Evolutionary conservation across 2,888 invertebrate genomes (phyloP).

Genomic region (Acronicta alni): DNA sequence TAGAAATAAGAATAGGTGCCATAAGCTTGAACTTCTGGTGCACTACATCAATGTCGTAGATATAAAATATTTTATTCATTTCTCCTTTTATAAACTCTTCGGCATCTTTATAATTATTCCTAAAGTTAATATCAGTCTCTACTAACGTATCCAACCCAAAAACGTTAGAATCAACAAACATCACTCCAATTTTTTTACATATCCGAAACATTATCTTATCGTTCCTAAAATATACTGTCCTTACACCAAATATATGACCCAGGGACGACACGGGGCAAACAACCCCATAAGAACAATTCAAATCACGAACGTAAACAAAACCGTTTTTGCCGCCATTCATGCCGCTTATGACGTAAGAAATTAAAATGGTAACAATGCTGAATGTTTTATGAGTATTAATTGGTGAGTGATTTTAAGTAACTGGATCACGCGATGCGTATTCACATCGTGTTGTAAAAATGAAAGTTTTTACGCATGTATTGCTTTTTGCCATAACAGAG

Average conservation of each 20-base stretch:
- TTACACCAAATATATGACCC: conserved; percentile 54
- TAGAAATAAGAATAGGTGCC: conserved; percentile 10
- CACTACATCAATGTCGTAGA: conserved; percentile 16
- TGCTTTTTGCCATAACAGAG: conserved; percentile 15
- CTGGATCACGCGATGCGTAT: conserved; percentile 61
- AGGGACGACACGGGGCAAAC: conserved; percentile 33
- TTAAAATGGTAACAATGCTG: conserved; percentile 74
- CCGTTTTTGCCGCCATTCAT: conserved; percentile 78
- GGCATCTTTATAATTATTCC: conserved; percentile 1
- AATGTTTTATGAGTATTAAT: conserved; percentile 81
- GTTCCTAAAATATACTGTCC: conserved; percentile 60
- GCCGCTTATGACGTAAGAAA: conserved; percentile 79
- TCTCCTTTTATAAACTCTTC: neutral
- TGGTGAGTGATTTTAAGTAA: conserved; percentile 64
- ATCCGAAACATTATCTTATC: conserved; percentile 60
- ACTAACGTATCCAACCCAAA: neutral
- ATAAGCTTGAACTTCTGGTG: conserved; percentile 18
- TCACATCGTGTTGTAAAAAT: conserved; percentile 32
- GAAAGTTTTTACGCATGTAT: conserved; percentile 31
- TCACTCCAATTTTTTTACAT: conserved; percentile 41
- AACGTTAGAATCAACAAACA: conserved; percentile 2
- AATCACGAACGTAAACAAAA: conserved; percentile 82
- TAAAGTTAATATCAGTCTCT: neutral
- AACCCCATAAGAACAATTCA: conserved; percentile 61
- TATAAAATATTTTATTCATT: conserved; percentile 6